Percentiles rank a stretch among this genome's conserved stretches.
Conservation (phyloP, 2,888 invertebrate genomes). For the Drosophila koepferae region DNA sequence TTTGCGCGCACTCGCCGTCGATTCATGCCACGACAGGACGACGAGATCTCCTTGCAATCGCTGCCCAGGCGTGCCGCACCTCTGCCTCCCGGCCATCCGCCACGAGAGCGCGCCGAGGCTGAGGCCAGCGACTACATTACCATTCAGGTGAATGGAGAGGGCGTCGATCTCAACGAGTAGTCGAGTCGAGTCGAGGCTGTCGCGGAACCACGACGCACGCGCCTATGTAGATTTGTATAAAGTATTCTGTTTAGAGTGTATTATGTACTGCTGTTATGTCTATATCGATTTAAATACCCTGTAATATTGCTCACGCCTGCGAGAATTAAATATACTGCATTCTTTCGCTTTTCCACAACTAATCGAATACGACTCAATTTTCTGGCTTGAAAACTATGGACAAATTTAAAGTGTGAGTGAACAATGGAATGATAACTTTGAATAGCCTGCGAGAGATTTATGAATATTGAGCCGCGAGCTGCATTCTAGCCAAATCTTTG, state of each 20-base stretch:
- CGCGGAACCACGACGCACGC: not conserved
- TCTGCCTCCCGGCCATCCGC: slow-evolving; percentile 10
- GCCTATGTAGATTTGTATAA: slow-evolving; percentile 27
- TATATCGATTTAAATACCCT: slow-evolving; percentile 8
- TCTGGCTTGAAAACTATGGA: not conserved
- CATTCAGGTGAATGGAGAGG: slow-evolving; percentile 80
- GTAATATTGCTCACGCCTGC: slow-evolving; percentile 7
- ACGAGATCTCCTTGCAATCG: slow-evolving; percentile 68
- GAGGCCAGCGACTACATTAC: slow-evolving; percentile 52
- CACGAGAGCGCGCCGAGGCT: slow-evolving; percentile 21
- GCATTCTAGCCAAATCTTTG: too few species aligned
- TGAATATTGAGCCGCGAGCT: too few species aligned
- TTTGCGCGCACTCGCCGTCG: slow-evolving; percentile 70
- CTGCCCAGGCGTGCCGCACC: slow-evolving; percentile 34
- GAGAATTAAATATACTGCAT: slow-evolving; percentile 6
- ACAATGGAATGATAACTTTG: too few species aligned
- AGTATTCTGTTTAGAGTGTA: slow-evolving; percentile 21
- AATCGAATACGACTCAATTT: not conserved
- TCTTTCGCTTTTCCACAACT: slow-evolving; percentile 2
- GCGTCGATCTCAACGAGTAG: slow-evolving; percentile 70
- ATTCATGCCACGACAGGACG: slow-evolving; percentile 65
- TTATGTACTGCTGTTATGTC: slow-evolving; percentile 20
- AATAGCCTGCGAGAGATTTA: too few species aligned
- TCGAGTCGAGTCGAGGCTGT: slow-evolving; percentile 6
- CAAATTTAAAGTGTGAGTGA: too few species aligned